Percentiles rank a stretch among this genome's conserved stretches.
Conservation (phyloP, 2,113 vertebrate species). For the Microcebus murinus region DNA sequence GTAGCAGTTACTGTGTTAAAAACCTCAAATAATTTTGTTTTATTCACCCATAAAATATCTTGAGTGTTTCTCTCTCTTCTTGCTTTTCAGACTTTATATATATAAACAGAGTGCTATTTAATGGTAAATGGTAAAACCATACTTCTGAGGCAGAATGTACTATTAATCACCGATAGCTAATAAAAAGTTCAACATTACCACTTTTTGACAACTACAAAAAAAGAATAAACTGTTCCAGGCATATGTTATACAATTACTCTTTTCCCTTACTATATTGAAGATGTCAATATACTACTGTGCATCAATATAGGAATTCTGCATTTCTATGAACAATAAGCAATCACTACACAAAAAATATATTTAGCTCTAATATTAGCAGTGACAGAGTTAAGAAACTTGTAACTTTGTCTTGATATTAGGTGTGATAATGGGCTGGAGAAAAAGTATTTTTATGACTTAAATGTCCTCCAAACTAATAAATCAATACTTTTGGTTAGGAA, state of each 20-base stretch:
- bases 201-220: neutral
- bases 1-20: neutral
- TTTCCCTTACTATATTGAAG: neutral
- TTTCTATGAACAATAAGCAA: neutral
- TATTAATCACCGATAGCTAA: neutral
- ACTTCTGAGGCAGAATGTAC: neutral
- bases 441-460: slow-evolving; percentile 19
- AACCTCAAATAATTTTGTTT: slow-evolving; percentile 24
- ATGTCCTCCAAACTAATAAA: slow-evolving; percentile 8
- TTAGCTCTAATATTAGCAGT: slow-evolving; percentile 5
- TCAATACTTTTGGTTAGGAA: neutral
- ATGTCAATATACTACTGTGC: no score
- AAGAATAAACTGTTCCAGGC: neutral
- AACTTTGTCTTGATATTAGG: neutral
- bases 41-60: neutral
- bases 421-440: neutral
- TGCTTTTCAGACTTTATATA: neutral
- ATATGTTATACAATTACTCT: neutral
- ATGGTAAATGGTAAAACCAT: neutral
- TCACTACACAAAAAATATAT: neutral
- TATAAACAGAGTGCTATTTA: neutral
- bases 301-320: neutral
- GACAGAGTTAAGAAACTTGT: neutral
- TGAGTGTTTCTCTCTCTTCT: neutral
- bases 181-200: neutral